These are phyloP conservation scores for Tribolium castaneum DNA, from an alignment of 1,140 invertebrate species.

Conservation along the genomic window DNA sequence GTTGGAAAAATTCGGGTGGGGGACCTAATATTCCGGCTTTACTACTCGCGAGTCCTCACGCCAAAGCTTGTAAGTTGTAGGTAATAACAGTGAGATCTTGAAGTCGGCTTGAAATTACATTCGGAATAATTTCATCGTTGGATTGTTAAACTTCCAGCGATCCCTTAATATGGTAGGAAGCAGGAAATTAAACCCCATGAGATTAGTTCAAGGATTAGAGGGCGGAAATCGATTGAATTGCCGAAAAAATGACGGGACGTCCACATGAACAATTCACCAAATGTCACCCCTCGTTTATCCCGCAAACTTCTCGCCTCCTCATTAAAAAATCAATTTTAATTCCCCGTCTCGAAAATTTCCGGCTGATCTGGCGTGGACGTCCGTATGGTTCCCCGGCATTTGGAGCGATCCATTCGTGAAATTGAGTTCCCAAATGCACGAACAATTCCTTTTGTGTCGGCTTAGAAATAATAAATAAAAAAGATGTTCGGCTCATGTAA, in stretches of 20 bases:
- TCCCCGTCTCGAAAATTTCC: not conserved
- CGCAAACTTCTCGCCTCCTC: not conserved
- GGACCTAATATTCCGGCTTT: not conserved
- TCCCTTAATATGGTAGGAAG: constrained; percentile 16
- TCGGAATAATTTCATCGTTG: constrained; percentile 25
- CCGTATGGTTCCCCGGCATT: not conserved
- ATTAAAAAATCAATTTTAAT: constrained; percentile 15
- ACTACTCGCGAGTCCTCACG: not conserved
- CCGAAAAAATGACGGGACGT: not conserved
- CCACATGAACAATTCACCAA: constrained; percentile 5
- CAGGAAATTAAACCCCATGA: constrained; percentile 25
- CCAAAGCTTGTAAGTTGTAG: not conserved
- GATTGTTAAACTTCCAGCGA: constrained; percentile 13
- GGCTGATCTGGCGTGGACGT: not conserved
- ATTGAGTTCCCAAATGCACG: constrained; percentile 24
- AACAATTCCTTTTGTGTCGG: constrained; percentile 13
- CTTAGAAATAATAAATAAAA: constrained; percentile 26
- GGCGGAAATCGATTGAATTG: not conserved
- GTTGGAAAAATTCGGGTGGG: not conserved
- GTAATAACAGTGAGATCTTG: constrained; percentile 8
- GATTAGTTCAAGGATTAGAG: not conserved
- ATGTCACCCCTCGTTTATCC: constrained; percentile 2
- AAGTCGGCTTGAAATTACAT: constrained; percentile 9
- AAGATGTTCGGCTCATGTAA: constrained; percentile 32
- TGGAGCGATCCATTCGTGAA: constrained; percentile 5